Evolutionary conservation across 2,888 invertebrate genomes (phyloP), one percentile per base, ranked within the genome.

Genomic region (Epistrophella euchroma): DNA sequence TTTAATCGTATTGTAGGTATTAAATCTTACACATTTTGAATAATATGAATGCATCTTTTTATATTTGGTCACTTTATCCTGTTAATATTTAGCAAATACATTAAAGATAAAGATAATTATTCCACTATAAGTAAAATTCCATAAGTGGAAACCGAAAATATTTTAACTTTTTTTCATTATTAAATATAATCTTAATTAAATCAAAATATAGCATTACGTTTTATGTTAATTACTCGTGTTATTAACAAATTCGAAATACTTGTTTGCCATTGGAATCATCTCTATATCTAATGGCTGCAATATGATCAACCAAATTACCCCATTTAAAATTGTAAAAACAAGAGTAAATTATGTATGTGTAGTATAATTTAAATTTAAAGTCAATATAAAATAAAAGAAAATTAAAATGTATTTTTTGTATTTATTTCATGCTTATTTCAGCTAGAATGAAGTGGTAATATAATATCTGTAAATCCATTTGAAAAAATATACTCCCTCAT

Each of bases 261-360:
- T 64, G 28, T 45, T 62, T 45, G 43, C n/a, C 43, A 28, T 64
- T 64, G 50, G 40, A 22, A 52, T 50, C 22, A 19, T 52, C 35
- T n/a, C 52, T 52, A 68, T n/a, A 7, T 37, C 11, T 5, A 35
- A 52, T 64, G n/a, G 17, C 25, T 11, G 17, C 22, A 37, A 22
- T 52, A 19, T 47, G 17, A 35, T 35, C 35, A 19, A 35, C 22
- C 19, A 47, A 66, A 47, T 40, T 47, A 66, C 22, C 55, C 43
- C 11, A 75, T 56, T 66, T 13, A 43, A 58, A 77, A 70, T 52
- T 71, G 70, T 77, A 43, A 71, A 77, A 71, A 62, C 11, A 62
- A 40, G 19, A 50, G n/a, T 15, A 37, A 19, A 62, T 43, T 70
- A 35, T 77, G 50, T 70, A 70, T 62, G 32, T 60, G 45, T 76